phyloP scores from a whole-genome alignment of 2,888 invertebrate species.

The Dilophus febrilis region DNA sequence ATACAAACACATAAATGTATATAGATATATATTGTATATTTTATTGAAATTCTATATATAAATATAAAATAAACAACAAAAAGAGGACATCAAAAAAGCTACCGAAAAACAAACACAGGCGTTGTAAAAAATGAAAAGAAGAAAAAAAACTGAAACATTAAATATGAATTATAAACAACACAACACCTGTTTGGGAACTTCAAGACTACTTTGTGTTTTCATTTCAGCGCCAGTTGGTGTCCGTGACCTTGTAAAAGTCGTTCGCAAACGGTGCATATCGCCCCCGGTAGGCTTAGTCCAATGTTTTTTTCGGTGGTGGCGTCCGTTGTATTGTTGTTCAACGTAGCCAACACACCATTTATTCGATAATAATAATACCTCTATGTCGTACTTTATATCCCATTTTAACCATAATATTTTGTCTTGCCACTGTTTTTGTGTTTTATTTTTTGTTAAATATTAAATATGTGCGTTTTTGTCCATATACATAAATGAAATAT shows the following conservation, averaged over 20 bases:
- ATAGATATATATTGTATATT: too few relatives aligned
- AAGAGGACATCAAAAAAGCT: not conserved
- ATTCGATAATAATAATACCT: too few relatives aligned
- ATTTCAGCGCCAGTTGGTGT: slow-evolving; percentile 80
- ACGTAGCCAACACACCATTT: slow-evolving; percentile 12
- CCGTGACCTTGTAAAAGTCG: slow-evolving; percentile 73
- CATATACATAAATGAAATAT: too few relatives aligned
- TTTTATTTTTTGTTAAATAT: too few relatives aligned
- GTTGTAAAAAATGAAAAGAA: not conserved
- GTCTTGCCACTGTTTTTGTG: slow-evolving; percentile 7
- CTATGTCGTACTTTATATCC: slow-evolving; percentile 16
- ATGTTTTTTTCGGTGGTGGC: not conserved
- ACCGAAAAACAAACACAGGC: not conserved
- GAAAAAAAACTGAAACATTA: not conserved
- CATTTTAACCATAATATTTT: slow-evolving; percentile 12
- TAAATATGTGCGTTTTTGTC: too few relatives aligned
- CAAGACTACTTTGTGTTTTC: slow-evolving; percentile 81
- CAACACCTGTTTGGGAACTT: slow-evolving; percentile 66
- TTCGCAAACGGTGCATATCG: slow-evolving; percentile 42
- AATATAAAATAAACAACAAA: not conserved
- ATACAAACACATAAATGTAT: too few relatives aligned
- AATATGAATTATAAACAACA: not conserved
- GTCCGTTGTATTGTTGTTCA: slow-evolving; percentile 7
- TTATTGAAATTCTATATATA: too few relatives aligned
- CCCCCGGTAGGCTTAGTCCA: not conserved